Conservation (phyloP, 2,113 vertebrate species). For the Monarcha castaneiventris region DNA sequence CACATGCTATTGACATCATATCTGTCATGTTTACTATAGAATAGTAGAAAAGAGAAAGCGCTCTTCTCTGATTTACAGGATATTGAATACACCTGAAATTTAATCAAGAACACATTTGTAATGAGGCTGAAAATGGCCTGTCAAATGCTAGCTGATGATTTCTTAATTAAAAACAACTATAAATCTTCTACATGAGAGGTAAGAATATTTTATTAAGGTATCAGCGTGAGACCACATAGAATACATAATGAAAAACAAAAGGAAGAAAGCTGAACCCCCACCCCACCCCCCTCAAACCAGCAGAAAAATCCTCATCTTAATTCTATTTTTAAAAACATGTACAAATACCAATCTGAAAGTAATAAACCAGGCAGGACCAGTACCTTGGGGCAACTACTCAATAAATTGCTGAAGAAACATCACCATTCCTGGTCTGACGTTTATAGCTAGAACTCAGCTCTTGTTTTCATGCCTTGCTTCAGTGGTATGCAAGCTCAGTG, state of each 20-base stretch:
- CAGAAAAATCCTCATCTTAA: neutral
- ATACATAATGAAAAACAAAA: neutral
- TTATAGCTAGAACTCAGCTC: neutral
- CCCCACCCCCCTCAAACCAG: fast-evolving
- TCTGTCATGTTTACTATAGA: neutral
- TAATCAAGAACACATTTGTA: slow-evolving; percentile 59
- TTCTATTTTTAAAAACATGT: neutral
- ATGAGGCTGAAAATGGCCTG: slow-evolving; percentile 49
- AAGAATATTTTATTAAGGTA: slow-evolving; percentile 19
- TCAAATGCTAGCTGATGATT: slow-evolving; percentile 54
- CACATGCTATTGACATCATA: neutral
- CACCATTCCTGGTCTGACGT: neutral
- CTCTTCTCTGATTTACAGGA: slow-evolving; percentile 33
- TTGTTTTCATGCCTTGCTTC: neutral
- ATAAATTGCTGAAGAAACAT: neutral
- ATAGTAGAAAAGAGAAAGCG: neutral
- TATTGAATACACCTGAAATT: slow-evolving; percentile 47
- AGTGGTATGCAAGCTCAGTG: neutral
- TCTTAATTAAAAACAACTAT: slow-evolving; percentile 57
- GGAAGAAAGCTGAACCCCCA: neutral
- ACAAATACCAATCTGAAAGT: neutral
- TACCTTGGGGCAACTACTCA: neutral
- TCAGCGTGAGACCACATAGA: neutral
- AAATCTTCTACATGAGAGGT: slow-evolving; percentile 12
- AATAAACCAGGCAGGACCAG: neutral